phyloP scores from a whole-genome alignment of 2,888 invertebrate species.

The Troides aeacus region DNA sequence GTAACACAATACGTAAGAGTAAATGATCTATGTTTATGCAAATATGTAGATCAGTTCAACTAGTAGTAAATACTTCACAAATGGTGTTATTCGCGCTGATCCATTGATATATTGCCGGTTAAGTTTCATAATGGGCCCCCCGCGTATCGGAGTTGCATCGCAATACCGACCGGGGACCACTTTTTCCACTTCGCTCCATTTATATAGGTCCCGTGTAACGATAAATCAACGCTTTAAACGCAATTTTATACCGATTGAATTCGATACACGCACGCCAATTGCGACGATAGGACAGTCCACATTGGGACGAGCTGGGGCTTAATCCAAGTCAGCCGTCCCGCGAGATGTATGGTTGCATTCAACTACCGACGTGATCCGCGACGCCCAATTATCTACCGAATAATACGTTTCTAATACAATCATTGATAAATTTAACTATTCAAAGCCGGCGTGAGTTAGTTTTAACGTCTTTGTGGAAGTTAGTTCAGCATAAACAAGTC shows the following conservation, averaged over 20 bases:
- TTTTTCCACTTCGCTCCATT: conserved; percentile 48
- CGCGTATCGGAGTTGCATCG: conserved; percentile 30
- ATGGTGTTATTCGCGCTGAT: conserved; percentile 19
- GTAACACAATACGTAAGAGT: background rate
- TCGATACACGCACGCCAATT: conserved; percentile 47
- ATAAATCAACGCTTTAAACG: conserved; percentile 32
- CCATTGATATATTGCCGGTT: conserved; percentile 29
- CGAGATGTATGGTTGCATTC: conserved; percentile 42
- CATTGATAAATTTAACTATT: conserved; percentile 33
- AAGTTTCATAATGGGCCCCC: conserved; percentile 27
- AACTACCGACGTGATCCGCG: conserved; percentile 27
- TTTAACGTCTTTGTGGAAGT: conserved; percentile 23
- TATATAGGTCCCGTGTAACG: conserved; percentile 30
- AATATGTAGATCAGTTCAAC: conserved; percentile 9
- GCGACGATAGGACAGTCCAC: conserved; percentile 42
- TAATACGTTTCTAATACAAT: conserved; percentile 28
- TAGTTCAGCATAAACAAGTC: no score
- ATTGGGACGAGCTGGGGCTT: conserved; percentile 36
- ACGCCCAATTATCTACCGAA: conserved; percentile 46
- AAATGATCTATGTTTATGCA: conserved; percentile 12
- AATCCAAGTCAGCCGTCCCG: conserved; percentile 45
- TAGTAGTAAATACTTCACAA: conserved; percentile 22
- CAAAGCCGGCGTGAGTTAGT: conserved; percentile 5
- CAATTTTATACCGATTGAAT: conserved; percentile 44
- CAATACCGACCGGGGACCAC: conserved; percentile 26